Percentiles rank a stretch among this genome's conserved stretches.
Conservation (phyloP, 2,113 vertebrate species). For the Sprattus sprattus region DNA sequence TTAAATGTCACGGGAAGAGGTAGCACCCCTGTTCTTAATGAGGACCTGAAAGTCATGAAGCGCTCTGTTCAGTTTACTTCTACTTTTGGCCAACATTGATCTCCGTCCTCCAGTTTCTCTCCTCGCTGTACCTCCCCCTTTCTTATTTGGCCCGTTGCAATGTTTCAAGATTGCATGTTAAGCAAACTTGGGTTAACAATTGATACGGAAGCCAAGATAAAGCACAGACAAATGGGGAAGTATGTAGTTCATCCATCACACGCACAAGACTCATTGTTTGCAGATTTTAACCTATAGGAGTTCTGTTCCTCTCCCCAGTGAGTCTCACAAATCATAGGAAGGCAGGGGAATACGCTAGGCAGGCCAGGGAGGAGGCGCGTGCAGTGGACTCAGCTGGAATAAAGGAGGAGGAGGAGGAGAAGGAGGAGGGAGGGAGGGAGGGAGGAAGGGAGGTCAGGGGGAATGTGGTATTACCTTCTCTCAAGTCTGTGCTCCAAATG, state of each 20-base stretch:
- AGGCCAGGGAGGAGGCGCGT: conserved; percentile 56
- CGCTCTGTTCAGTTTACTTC: conserved; percentile 67
- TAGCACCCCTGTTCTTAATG: conserved; percentile 67
- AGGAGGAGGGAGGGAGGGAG: background rate
- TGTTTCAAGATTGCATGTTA: conserved; percentile 56
- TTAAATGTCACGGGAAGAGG: conserved; percentile 68
- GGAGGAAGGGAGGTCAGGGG: background rate
- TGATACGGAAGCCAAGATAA: conserved; percentile 70
- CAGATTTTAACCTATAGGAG: conserved; percentile 76
- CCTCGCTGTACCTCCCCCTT: conserved; percentile 4
- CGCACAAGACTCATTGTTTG: conserved; percentile 71
- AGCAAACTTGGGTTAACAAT: conserved; percentile 71
- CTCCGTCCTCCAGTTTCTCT: conserved; percentile 35
- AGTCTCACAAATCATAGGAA: conserved; percentile 70
- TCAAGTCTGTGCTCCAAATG: conserved; percentile 23
- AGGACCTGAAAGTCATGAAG: conserved; percentile 64
- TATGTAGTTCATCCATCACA: conserved; percentile 73
- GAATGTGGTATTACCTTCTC: background rate
- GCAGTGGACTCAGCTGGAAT: conserved; percentile 59
- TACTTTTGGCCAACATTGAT: conserved; percentile 61
- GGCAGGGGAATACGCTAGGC: conserved; percentile 40
- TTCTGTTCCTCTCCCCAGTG: conserved; percentile 61
- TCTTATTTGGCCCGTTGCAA: conserved; percentile 26
- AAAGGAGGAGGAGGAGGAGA: conserved; percentile 52
- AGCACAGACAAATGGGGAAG: conserved; percentile 73